Evolutionary conservation across 2,888 invertebrate species (phyloP).

Genomic region (Ornithoptera priamus): DNA sequence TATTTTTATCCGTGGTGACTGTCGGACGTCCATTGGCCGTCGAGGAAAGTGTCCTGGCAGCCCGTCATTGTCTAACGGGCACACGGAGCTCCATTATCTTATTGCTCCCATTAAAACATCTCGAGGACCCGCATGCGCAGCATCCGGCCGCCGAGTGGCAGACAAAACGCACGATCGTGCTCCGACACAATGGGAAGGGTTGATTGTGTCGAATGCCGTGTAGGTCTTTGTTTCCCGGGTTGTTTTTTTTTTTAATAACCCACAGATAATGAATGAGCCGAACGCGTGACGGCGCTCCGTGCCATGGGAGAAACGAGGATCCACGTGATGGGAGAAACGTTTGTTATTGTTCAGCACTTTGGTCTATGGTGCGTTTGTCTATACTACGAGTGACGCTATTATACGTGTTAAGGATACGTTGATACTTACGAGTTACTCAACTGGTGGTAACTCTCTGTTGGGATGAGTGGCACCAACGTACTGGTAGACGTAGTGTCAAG

Average conservation of each 20-base stretch:
- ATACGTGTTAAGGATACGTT: too few species aligned
- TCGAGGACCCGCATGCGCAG: conserved; percentile 65
- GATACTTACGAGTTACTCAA: too few species aligned
- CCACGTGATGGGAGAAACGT: too few species aligned
- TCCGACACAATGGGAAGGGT: conserved; percentile 65
- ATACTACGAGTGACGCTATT: background rate
- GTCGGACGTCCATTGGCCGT: conserved; percentile 38
- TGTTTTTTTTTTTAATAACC: conserved; percentile 40
- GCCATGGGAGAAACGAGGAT: conserved; percentile 17
- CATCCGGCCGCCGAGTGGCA: conserved; percentile 58
- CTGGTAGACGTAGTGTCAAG: too few species aligned
- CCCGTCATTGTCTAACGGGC: conserved; percentile 55
- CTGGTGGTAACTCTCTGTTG: too few species aligned
- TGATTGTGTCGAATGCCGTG: conserved; percentile 45
- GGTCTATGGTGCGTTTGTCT: background rate
- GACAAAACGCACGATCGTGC: conserved; percentile 57
- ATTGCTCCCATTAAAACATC: conserved; percentile 63
- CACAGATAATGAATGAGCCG: conserved; percentile 29
- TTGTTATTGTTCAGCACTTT: conserved; percentile 11
- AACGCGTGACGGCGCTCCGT: conserved; percentile 16
- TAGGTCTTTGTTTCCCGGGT: conserved; percentile 52
- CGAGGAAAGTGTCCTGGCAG: conserved; percentile 48
- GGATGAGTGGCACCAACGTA: too few species aligned
- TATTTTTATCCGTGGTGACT: conserved; percentile 1
- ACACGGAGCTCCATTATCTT: conserved; percentile 65